phyloP scores from a whole-genome alignment of 2,888 invertebrate species.

The Sinelater perroti region DNA sequence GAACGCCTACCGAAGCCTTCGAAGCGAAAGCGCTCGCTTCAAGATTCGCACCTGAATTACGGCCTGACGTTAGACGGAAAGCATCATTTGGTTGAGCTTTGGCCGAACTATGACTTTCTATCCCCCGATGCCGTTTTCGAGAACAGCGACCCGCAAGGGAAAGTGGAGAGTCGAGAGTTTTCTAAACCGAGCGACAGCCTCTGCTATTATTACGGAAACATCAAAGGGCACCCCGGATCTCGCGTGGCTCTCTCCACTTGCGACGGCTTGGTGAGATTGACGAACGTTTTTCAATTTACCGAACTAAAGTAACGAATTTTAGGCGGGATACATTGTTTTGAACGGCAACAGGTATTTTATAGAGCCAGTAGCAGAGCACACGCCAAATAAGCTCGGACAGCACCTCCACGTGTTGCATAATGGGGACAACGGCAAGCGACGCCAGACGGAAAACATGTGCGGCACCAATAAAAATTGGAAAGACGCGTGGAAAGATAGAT shows the following conservation, averaged over 20 bases:
- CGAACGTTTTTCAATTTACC: no score
- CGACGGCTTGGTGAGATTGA: constrained; percentile 56
- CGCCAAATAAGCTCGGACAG: constrained; percentile 60
- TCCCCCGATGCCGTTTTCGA: constrained; percentile 59
- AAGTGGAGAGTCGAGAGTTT: constrained; percentile 50
- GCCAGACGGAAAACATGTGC: constrained; percentile 36
- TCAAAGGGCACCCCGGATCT: constrained; percentile 59
- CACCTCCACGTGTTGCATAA: constrained; percentile 68
- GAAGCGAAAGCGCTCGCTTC: constrained; percentile 42
- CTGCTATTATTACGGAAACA: constrained; percentile 65
- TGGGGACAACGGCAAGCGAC: constrained; percentile 30
- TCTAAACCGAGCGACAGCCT: constrained; percentile 47
- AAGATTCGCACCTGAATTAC: constrained; percentile 51
- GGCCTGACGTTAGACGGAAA: constrained; percentile 51
- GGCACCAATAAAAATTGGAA: constrained; percentile 55
- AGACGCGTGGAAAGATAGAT: constrained; percentile 54
- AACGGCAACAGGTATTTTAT: constrained; percentile 66
- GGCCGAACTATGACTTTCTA: constrained; percentile 64
- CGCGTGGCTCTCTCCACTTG: constrained; percentile 65
- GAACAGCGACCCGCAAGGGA: constrained; percentile 47
- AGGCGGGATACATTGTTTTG: constrained; percentile 67
- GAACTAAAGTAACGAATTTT: constrained; percentile 10
- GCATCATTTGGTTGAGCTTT: constrained; percentile 59
- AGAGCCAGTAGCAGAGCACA: constrained; percentile 66
- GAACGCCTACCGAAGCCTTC: constrained; percentile 47